A percentile compares a stretch with the other conserved stretches of the same genome.
phyloP scores from a whole-genome alignment of 1,140 invertebrate genomes.

The Zaprionus kolodkinae region DNA sequence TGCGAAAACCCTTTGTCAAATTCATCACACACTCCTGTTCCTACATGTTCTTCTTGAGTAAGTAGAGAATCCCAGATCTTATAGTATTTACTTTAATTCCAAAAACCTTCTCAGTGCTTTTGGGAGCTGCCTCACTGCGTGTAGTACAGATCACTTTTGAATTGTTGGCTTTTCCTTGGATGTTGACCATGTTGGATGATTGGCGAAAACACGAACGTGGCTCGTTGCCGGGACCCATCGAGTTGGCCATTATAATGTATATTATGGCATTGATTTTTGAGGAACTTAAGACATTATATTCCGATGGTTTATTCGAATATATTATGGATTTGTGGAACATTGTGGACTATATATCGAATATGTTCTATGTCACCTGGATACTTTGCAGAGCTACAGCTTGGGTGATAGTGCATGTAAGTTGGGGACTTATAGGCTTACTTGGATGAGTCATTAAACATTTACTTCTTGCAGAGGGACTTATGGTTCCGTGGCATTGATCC shows the following conservation, averaged over 20 bases:
- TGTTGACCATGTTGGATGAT: conserved; percentile 87
- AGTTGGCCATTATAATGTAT: conserved; percentile 92
- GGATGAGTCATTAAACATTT: not conserved
- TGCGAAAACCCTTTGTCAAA: conserved; percentile 97
- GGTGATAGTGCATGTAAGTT: conserved; percentile 90
- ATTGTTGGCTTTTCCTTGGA: conserved; percentile 90
- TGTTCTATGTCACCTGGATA: conserved; percentile 97
- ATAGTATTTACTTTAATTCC: not conserved
- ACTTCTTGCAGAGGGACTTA: conserved; percentile 88
- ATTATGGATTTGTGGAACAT: conserved; percentile 98
- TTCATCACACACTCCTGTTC: conserved; percentile 96
- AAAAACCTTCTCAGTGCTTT: conserved; percentile 86
- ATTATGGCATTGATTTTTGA: conserved; percentile 95
- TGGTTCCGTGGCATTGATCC: conserved; percentile 88
- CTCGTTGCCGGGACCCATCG: conserved; percentile 93
- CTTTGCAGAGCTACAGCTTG: conserved; percentile 90
- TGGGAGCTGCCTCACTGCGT: conserved; percentile 92
- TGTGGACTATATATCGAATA: conserved; percentile 97
- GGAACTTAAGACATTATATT: conserved; percentile 94
- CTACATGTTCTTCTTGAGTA: conserved; percentile 88
- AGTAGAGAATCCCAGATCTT: not conserved
- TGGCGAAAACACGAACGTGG: conserved; percentile 93
- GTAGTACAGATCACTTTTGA: conserved; percentile 91
- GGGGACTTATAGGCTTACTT: not conserved
- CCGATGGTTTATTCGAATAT: conserved; percentile 94